A percentile compares a stretch with the other conserved stretches of the same genome.
Evolutionary conservation across 2,888 invertebrate genomes (phyloP).

Genomic region (Diarsia brunnea): DNA sequence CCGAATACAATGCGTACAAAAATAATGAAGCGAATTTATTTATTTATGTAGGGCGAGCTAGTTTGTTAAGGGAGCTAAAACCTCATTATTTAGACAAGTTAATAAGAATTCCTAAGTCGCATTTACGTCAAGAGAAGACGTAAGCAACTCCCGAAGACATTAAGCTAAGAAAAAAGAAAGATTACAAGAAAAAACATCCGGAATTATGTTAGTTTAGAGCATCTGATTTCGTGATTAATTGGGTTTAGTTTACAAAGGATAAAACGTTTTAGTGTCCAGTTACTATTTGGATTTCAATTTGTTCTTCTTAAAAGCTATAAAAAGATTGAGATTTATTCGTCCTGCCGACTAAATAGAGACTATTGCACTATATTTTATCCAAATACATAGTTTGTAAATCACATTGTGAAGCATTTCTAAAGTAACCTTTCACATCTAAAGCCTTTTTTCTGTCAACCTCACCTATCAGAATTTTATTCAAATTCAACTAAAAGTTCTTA

Average conservation of each 20-base stretch:
- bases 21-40: conserved; percentile 63
- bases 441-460: conserved; percentile 8
- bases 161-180: conserved; percentile 78
- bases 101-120: conserved; percentile 87
- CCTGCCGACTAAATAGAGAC: neutral
- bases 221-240: conserved; percentile 52
- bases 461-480: conserved; percentile 2
- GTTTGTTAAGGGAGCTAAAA: conserved; percentile 64
- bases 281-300: conserved; percentile 42
- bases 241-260: conserved; percentile 41
- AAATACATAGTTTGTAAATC: neutral
- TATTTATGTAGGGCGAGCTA: conserved; percentile 60
- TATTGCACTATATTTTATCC: neutral
- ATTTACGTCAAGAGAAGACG: conserved; percentile 84
- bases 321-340: conserved; percentile 37
- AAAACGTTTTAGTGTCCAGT: conserved; percentile 35
- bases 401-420: neutral
- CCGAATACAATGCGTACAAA: conserved; percentile 55
- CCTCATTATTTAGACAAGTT: conserved; percentile 85
- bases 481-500: neutral
- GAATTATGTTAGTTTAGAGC: conserved; percentile 65
- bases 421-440: neutral
- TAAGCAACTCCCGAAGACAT: conserved; percentile 80
- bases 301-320: conserved; percentile 19
- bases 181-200: conserved; percentile 77